Evolutionary conservation across 2,797 vertebrate species (phyloP).

Genomic region (Peromyscus nudipes): DNA sequence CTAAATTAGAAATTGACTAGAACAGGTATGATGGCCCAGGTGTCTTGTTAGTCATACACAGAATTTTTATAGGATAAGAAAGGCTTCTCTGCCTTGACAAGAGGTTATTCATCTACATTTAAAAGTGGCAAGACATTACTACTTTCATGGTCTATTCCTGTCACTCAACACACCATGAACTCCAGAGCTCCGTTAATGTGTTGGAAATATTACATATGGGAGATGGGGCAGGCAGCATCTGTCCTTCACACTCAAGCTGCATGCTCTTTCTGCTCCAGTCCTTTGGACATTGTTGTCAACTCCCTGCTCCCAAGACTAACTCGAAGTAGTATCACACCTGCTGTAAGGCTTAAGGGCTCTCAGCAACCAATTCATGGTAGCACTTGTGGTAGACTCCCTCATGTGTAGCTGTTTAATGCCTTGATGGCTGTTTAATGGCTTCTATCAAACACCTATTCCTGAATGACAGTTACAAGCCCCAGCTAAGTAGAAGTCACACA

Average conservation of each 20-base stretch:
- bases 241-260: conserved; percentile 28
- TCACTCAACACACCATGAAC: conserved; percentile 61
- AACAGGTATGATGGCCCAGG: conserved; percentile 41
- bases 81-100: conserved; percentile 69
- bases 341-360: not conserved
- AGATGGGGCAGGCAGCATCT: not conserved
- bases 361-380: not conserved
- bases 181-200: not conserved
- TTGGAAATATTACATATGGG: conserved; percentile 59
- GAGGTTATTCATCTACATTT: conserved; percentile 75
- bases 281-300: conserved; percentile 27
- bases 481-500: not conserved
- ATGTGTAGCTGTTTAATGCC: conserved; percentile 47
- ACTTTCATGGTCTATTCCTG: conserved; percentile 74
- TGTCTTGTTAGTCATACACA: conserved; percentile 71
- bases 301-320: not conserved
- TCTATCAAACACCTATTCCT: conserved; percentile 62
- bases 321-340: not conserved
- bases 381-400: not conserved
- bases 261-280: not conserved
- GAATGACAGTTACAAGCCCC: conserved; percentile 51
- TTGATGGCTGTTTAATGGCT: conserved; percentile 69
- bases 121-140: conserved; percentile 75
- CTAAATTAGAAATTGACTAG: conserved; percentile 69
- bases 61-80: conserved; percentile 73